A percentile compares a stretch with the other conserved stretches of the same genome.
These are phyloP conservation scores for Rhinichthys osculus DNA, from an alignment of 2,797 vertebrate genomes.

Conservation along the genomic window DNA sequence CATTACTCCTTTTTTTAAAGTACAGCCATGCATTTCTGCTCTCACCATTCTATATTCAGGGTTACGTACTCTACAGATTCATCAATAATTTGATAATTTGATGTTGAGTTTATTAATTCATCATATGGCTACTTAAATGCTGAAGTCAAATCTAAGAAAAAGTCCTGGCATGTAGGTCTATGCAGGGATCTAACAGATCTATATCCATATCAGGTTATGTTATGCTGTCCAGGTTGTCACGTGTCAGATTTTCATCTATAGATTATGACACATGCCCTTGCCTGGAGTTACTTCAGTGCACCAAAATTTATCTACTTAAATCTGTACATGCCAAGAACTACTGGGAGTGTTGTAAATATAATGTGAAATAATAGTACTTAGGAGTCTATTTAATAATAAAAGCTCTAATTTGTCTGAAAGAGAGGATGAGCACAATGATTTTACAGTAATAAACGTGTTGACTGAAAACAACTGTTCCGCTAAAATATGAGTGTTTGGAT, in stretches of 20 bases:
- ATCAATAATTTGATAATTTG: constrained; percentile 1
- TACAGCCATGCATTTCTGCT: neutral
- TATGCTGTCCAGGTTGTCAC: constrained; percentile 21
- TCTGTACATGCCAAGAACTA: neutral
- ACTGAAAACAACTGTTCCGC: neutral
- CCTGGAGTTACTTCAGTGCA: neutral
- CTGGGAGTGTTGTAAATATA: neutral
- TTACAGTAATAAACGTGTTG: neutral
- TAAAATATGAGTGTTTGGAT: neutral
- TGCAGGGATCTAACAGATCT: constrained; percentile 15
- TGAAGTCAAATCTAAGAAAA: constrained; percentile 19
- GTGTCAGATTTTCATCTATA: constrained; percentile 32
- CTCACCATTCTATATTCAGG: neutral
- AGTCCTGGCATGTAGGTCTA: neutral
- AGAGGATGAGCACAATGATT: neutral
- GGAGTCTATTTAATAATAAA: neutral
- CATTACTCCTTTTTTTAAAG: neutral
- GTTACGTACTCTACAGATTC: neutral
- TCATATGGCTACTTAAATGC: constrained; percentile 19
- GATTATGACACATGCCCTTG: neutral
- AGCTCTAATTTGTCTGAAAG: neutral
- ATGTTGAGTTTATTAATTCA: constrained; percentile 27
- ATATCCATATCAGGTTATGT: constrained; percentile 27
- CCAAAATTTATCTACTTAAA: neutral
- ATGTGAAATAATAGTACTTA: neutral